Base-by-base conservation (phyloP, 2,113 vertebrate species). In the Corythoichthys haematopterus region DNA sequence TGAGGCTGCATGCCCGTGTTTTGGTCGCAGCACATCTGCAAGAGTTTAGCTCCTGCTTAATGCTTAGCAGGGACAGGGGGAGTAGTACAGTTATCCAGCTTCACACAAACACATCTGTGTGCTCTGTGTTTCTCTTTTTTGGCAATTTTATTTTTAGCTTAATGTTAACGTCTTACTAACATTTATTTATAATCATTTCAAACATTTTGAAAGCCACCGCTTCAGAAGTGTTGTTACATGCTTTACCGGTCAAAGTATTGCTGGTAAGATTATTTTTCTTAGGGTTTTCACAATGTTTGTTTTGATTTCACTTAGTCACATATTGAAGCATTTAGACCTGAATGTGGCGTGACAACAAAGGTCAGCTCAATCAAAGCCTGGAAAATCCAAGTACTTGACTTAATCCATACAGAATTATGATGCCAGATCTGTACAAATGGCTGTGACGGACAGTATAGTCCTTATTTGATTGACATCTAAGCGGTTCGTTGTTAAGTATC, bases 21-120 rank as follows among this genome's bases (percentile, higher is more conserved):
- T 48, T 69, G 74, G 75, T 75, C 40, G 72, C 75, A 70, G 78
- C 57, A 92, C 90, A 92, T 92, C 89, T 93, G 90, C 76, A 86
- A 90, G 80, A 86, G 87, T 89, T 92, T 90, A 91, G 80, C 85
- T 78, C 65, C 68, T 79, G 59, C 82, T 64, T 20, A 65, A 58
- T 35, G 48, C 68, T 53, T 38, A 65, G 65, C 52, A 59, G 28
- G 53, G 48, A 20, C 57, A 10, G 13, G 51, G 13, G 64, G 50
- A 63, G 35, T 43, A 12, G 65, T 4, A 59, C 69, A 69, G 70
- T 76, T 71, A 71, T 77, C 68, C 64, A 63, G 72, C 69, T 59
- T 9, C 72, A 67, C 71, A 33, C 67, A 64, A 43, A n/a, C 46
- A 47, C 51, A 69, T 69, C 66, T 35, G 46, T 73, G 66, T 65